Evolutionary conservation across 1,140 invertebrate species (phyloP).

Genomic region (Caenorhabditis latens): DNA sequence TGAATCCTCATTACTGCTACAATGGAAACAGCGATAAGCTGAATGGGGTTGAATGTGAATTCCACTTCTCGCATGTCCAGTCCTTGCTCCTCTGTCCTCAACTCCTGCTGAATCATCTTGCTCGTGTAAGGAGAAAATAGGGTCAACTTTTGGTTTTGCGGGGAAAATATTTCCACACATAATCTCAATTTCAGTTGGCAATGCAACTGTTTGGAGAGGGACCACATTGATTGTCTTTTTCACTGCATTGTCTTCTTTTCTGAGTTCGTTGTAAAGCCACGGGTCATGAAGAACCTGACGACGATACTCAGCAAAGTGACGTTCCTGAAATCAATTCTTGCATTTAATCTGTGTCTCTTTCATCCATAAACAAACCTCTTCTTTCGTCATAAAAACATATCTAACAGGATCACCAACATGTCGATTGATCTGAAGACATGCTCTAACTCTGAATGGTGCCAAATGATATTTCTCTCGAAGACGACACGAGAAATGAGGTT

Average conservation of each 20-base stretch:
- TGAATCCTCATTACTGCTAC: slow-evolving; percentile 34
- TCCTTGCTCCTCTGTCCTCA: slow-evolving; percentile 56
- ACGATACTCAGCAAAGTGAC: slow-evolving; percentile 46
- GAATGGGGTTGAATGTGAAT: slow-evolving; percentile 54
- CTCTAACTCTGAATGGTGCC: slow-evolving; percentile 30
- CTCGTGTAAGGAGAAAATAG: slow-evolving; percentile 27
- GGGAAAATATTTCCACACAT: slow-evolving; percentile 61
- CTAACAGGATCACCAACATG: slow-evolving; percentile 60
- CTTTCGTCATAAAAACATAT: slow-evolving; percentile 57
- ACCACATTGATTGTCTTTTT: slow-evolving; percentile 44
- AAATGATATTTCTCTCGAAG: slow-evolving; percentile 49
- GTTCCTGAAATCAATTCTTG: slow-evolving; percentile 16
- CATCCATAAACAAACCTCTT: not conserved
- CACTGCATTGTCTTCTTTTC: slow-evolving; percentile 29
- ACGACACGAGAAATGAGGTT: slow-evolving; percentile 57
- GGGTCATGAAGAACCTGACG: slow-evolving; percentile 44
- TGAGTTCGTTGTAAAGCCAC: slow-evolving; percentile 27
- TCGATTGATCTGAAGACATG: slow-evolving; percentile 55
- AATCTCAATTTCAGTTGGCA: slow-evolving; percentile 58
- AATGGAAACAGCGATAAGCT: slow-evolving; percentile 58
- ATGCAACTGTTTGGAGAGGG: slow-evolving; percentile 39
- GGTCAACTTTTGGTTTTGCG: slow-evolving; percentile 35
- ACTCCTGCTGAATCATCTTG: slow-evolving; percentile 30
- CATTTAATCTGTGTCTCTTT: not conserved
- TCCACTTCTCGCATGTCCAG: slow-evolving; percentile 55